Evolutionary conservation across 1,140 invertebrate genomes (phyloP), one percentile per base, ranked within the genome.

Genomic region (Papilio xuthus): DNA sequence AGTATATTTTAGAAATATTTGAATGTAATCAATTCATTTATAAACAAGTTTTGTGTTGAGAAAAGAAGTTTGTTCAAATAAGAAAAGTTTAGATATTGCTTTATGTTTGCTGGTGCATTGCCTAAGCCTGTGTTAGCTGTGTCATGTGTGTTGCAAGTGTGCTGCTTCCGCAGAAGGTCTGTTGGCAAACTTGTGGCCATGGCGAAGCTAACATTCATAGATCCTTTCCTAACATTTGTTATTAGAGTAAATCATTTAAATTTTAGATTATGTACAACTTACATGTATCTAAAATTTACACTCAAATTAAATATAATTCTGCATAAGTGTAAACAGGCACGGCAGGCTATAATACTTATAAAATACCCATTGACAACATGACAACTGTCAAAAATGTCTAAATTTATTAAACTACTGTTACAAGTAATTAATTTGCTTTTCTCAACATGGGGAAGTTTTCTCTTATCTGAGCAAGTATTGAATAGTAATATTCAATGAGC

Each of bases 111-210:
- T 50, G 23, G 41, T 18, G 7, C 9, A 20, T 28, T 74, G 42
- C 26, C 26, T 26, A 23, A 44, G 44, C 44, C 44, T n/a, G n/a
- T 44, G 12, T 74, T 53, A 18, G 26, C 23, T 18, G 44, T n/a
- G 23, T 47, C 23, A 72, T 41, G 72, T 23, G 72, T 75, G 72
- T 75, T 53, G 72, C 26, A 47, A 75, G 44, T 26, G 9, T 0
- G 4, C 41, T 44, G 37, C 3, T 15, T 32, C 42, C 13, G 26
- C 2, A 32, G 71, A 73, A 73, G 71, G 71, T 60, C 56, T 60
- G 10, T 60, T 60, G 23, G 56, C 15, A 44, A 73, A 73, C 42
- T 13, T 53, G 71, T 73, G 26, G 26, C 23, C 41, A 72, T 72
- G 20, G 26, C 41, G 23, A 71, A 13, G 41, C 20, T 50, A 73